Evolutionary conservation across 2,888 invertebrate genomes (phyloP).

Genomic region (Drosophila picticornis): DNA sequence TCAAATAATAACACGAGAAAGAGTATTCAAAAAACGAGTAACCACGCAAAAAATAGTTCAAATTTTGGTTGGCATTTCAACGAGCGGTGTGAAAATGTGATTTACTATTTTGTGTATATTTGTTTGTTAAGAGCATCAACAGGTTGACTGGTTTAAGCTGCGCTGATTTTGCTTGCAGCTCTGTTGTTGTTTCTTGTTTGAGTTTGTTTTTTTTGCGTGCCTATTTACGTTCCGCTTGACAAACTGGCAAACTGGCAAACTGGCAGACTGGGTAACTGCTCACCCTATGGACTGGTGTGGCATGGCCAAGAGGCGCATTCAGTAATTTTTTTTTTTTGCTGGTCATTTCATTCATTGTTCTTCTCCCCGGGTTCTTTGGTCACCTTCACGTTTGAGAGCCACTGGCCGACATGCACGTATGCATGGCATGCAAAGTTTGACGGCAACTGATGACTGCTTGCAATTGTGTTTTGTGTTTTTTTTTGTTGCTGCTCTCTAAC

Average conservation of each 20-base stretch:
- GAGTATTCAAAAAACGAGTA: neutral
- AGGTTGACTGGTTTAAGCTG: neutral
- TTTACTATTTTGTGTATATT: neutral
- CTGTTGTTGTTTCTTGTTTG: conserved; percentile 29
- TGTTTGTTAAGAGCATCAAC: conserved; percentile 19
- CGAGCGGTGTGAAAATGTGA: neutral
- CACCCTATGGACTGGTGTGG: neutral
- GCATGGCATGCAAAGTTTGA: conserved; percentile 36
- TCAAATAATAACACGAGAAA: neutral
- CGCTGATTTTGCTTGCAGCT: conserved; percentile 19
- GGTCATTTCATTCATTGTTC: conserved; percentile 25
- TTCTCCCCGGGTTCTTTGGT: conserved; percentile 27
- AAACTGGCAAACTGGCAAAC: conserved; percentile 41
- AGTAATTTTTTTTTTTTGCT: conserved; percentile 24
- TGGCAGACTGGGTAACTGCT: conserved; percentile 5
- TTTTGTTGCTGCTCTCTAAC: neutral
- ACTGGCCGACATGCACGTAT: conserved; percentile 24
- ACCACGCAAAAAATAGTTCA: neutral
- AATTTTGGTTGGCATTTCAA: neutral
- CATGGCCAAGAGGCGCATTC: conserved; percentile 23
- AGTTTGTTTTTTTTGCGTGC: conserved; percentile 43
- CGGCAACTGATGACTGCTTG: conserved; percentile 1
- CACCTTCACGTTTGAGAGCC: conserved; percentile 41
- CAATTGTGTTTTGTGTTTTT: neutral
- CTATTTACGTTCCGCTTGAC: conserved; percentile 72